Evolutionary conservation across 2,113 vertebrate genomes (phyloP).

Genomic region (Datnioides undecimradiatus): DNA sequence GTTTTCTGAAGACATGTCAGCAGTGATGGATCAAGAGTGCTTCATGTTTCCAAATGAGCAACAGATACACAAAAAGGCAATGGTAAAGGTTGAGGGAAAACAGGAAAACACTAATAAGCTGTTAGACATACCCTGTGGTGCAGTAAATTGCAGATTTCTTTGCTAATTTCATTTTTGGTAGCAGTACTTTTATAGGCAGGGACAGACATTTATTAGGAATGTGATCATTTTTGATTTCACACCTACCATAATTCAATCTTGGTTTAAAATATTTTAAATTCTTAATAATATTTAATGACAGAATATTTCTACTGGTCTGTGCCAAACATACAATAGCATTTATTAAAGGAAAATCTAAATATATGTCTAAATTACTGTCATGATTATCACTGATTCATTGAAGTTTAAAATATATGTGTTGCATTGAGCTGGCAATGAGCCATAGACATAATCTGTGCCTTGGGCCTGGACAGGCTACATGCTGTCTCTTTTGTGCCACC

Average conservation of each 20-base stretch:
- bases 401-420: not conserved
- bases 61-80: not conserved
- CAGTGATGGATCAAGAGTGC: too few relatives aligned
- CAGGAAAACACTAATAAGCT: not conserved
- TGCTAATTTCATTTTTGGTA: too few relatives aligned
- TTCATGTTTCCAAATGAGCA: not conserved
- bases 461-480: not conserved
- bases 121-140: too few relatives aligned
- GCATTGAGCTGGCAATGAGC: not conserved
- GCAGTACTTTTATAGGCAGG: too few relatives aligned
- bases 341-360: not conserved
- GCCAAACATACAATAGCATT: not conserved
- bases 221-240: not conserved
- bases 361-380: not conserved
- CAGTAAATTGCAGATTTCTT: too few relatives aligned
- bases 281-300: not conserved
- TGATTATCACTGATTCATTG: not conserved
- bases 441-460: not conserved
- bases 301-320: not conserved
- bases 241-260: not conserved
- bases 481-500: constrained; percentile 8
- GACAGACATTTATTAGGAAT: not conserved
- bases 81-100: not conserved
- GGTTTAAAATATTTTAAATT: not conserved
- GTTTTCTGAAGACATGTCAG: not conserved